Evolutionary conservation across 1,140 invertebrate species (phyloP), one percentile per base, ranked within the genome.

Genomic region (Micrasema longulum): DNA sequence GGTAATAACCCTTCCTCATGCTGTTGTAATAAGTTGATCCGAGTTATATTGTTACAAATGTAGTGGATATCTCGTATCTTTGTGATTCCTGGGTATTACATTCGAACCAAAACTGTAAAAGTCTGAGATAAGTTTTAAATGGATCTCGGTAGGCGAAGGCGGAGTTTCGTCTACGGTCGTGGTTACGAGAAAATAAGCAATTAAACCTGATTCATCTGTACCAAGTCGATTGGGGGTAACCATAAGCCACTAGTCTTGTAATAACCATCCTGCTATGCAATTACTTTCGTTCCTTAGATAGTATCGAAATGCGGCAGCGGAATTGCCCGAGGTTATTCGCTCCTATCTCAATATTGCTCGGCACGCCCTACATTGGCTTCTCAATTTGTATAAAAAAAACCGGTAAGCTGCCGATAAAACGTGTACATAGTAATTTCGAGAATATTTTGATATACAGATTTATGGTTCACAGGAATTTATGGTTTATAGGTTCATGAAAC

Each of bases 241-340:
- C 71, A 63, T 53, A 63, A 52, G 57, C 65, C 66, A 73, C 65
- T 62, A 57, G 64, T 20, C 45, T 36, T 52, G 53, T 69, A 65
- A 69, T 63, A 64, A 45, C 36, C 43, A 48, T 65, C 72, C 63
- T 69, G 65, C 1, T 66, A 43, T 53, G 55, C 72, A 73, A 73
- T 73, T 73, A 73, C 72, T 68, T 69, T 69, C 71, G 53, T 20
- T 68, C 31, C 14, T 14, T 38, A 73, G 71, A 73, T 73, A 47
- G 57, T 63, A 73, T 73, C 71, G 45, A 50, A 67, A 52, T 69
- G 65, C 71, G 41, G 65, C 65, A 62, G 63, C 45, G 43, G 35
- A 64, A 14, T 55, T 10, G 63, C 50, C 60, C 31, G 16, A 31
- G 69, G 50, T 71, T 20, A 38, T 52, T 71, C 16, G n/a, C 55